Evolutionary conservation across 2,797 vertebrate genomes (phyloP).

Genomic region (Galaxias olidus): DNA sequence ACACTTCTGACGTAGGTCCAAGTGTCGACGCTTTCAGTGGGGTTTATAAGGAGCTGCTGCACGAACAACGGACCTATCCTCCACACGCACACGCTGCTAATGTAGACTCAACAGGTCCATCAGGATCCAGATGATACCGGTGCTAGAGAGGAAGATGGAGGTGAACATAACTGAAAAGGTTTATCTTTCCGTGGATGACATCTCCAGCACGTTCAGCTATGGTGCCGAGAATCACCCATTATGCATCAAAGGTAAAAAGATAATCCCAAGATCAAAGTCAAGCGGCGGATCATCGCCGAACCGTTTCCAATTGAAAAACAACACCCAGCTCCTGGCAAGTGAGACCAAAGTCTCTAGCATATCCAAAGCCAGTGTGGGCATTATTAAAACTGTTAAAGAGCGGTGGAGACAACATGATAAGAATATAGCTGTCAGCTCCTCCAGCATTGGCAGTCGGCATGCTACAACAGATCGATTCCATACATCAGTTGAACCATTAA

Average conservation of each 20-base stretch:
- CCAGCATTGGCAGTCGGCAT: slow-evolving; percentile 51
- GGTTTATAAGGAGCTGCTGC: slow-evolving; percentile 33
- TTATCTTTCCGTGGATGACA: slow-evolving; percentile 66
- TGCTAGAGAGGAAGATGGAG: slow-evolving; percentile 53
- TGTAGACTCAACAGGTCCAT: slow-evolving; percentile 5
- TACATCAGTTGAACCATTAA: slow-evolving; percentile 53
- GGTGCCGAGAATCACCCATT: slow-evolving; percentile 42
- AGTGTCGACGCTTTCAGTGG: not conserved
- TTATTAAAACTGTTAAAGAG: slow-evolving; percentile 60
- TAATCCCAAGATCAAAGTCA: not conserved
- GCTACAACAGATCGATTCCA: slow-evolving; percentile 46
- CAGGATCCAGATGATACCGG: slow-evolving; percentile 29
- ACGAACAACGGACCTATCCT: not conserved
- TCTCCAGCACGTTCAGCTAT: slow-evolving; percentile 59
- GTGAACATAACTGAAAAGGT: slow-evolving; percentile 70
- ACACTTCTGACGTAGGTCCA: slow-evolving; percentile 63
- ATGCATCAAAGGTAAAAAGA: slow-evolving; percentile 5
- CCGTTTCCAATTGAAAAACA: not conserved
- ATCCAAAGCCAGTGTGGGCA: slow-evolving; percentile 56
- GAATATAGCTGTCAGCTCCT: slow-evolving; percentile 45
- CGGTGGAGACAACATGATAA: slow-evolving; percentile 60
- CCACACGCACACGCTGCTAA: not conserved
- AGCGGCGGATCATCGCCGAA: not conserved
- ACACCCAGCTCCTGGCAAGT: slow-evolving; percentile 14
- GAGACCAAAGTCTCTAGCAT: slow-evolving; percentile 30